Evolutionary conservation across 2,888 invertebrate species (phyloP).

Genomic region (Anagyrus pseudococci): DNA sequence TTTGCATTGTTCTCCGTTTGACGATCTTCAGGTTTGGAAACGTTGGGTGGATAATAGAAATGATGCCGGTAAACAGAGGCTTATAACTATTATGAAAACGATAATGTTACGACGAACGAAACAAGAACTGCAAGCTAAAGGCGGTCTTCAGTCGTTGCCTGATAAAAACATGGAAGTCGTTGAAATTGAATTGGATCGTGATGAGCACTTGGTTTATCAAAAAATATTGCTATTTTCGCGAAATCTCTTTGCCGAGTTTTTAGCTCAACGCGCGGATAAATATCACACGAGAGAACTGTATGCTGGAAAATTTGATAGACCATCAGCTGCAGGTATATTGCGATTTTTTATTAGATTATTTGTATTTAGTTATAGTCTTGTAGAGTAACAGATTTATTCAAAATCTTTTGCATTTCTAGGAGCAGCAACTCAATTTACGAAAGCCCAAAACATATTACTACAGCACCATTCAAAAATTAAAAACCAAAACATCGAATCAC

Average conservation of each 20-base stretch:
- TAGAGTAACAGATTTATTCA: background rate
- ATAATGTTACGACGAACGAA: slow-evolving; percentile 90
- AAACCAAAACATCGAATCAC: slow-evolving; percentile 62
- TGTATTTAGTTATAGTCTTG: slow-evolving; percentile 10
- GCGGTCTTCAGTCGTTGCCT: slow-evolving; percentile 71
- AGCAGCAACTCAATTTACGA: slow-evolving; percentile 52
- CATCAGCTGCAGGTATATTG: slow-evolving; percentile 10
- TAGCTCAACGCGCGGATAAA: slow-evolving; percentile 78
- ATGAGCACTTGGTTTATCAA: slow-evolving; percentile 81
- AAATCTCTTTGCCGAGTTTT: slow-evolving; percentile 77
- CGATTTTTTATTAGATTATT: slow-evolving; percentile 10
- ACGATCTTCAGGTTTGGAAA: slow-evolving; percentile 89
- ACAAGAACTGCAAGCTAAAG: slow-evolving; percentile 72
- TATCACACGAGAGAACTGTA: slow-evolving; percentile 54
- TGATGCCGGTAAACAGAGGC: slow-evolving; percentile 77
- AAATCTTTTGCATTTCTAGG: slow-evolving; percentile 41
- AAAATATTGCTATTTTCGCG: slow-evolving; percentile 76
- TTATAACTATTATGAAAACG: slow-evolving; percentile 85
- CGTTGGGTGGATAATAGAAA: slow-evolving; percentile 89
- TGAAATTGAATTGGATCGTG: slow-evolving; percentile 70
- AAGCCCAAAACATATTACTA: slow-evolving; percentile 52
- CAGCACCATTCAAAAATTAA: slow-evolving; percentile 54
- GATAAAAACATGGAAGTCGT: slow-evolving; percentile 66
- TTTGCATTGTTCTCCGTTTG: slow-evolving; percentile 85
- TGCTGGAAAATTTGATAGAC: slow-evolving; percentile 43